Evolutionary conservation across 2,797 vertebrate species (phyloP), one percentile per base, ranked within the genome.

Genomic region (Chelidonichthys spinosus): DNA sequence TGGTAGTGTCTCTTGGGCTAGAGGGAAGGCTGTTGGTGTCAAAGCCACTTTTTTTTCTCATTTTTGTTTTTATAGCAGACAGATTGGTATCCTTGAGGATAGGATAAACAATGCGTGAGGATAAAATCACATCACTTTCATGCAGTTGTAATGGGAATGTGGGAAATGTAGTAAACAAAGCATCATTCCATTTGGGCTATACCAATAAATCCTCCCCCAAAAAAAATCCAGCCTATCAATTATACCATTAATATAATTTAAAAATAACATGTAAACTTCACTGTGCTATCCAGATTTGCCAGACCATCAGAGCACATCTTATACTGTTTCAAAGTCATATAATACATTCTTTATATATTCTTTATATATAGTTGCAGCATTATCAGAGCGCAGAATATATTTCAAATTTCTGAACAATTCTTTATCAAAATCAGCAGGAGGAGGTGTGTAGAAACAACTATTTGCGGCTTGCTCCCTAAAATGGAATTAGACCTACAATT

Each of bases 71-170:
- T 63, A 60, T 54, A 67, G 49, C 10, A 1, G n/a, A 55, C 2
- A 52, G 10, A 70, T 63, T 73, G 47, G 46, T 65, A 58, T 76
- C 46, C 65, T 71, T 54, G 59, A 62, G 59, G 69, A 54, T 7
- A 72, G 15, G 58, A 64, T 7, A 46, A 10, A 58, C 25, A 40
- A 71, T 60, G 8, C 55, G n/a, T 40, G n/a, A 53, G 35, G 43
- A 47, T 76, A 43, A 59, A 52, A 69, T 63, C 15, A 25, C 9
- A 75, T 33, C 0, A 47, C n/a, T n/a, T 47, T 17, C 17, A 32
- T 17, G 39, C 44, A 53, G 11, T 72, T 59, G 14, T 39, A 53
- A 43, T 8, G 7, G 37, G 25, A 37, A 15, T 54, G 18, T 4
- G 53, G 33, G 4, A 55, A 55, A 55, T 36, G 7, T 17, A 33